Base-by-base conservation (phyloP, 2,797 vertebrate genomes). In the Amblyraja radiata region DNA sequence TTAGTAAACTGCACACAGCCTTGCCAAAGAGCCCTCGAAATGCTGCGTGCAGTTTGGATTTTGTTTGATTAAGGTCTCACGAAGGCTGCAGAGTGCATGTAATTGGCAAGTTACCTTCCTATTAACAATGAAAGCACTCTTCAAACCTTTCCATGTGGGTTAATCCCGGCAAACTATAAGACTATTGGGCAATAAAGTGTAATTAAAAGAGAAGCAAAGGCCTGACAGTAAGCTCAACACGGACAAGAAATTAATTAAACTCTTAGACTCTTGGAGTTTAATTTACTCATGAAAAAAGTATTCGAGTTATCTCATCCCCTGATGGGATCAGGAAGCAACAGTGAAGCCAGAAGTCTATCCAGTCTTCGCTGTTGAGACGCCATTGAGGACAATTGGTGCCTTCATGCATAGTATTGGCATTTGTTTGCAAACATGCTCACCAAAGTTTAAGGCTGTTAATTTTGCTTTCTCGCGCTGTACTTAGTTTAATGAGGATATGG, bases 21-120 rank as follows among this genome's bases (percentile, higher is more conserved):
- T 95, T 95, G 94, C 95, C 94, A 95, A 95, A 93, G 93, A 94
- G 94, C 96, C 96, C 95, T 95, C 95, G 95, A 95, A 96, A 95
- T 94, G 93, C 94, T 95, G 93, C 95, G 95, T 95, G 95, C 94
- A 95, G 94, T 95, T 95, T 96, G 93, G 1, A 95, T 96, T 97
- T 96, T 96, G 94, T 94, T 95, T 96, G 96, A 96, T 96, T 96
- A 96, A 96, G 95, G 93, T 94, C 93, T 94, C 94, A 94, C 94
- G 95, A 96, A 93, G 58, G 77, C 94, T 95, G 94, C 94, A 93
- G 93, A 94, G 93, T 95, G 94, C 94, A 94, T 93, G 94, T 95
- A 95, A 96, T 96, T 96, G 96, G 95, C 94, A 95, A 95, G 95
- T 96, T 96, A 95, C 95, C 96, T 96, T 94, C 94, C 96, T 95